Evolutionary conservation across 2,888 invertebrate genomes (phyloP).

Genomic region (Cheilosia impressa): DNA sequence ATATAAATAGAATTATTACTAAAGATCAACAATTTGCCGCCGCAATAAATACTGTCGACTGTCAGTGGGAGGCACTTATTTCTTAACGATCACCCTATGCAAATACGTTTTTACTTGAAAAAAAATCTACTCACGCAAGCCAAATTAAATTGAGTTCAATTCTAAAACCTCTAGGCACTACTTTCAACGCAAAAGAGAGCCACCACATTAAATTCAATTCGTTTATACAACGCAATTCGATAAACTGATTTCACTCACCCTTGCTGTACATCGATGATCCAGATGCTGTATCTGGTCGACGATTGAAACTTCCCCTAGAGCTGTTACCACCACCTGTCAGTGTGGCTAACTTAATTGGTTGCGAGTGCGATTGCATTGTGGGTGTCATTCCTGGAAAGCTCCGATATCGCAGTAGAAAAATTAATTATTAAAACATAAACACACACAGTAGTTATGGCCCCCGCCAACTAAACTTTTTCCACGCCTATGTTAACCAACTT

Average conservation of each 20-base stretch:
- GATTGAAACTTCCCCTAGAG: slow-evolving; percentile 79
- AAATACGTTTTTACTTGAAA: no score
- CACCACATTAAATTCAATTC: background rate
- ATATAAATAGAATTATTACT: no score
- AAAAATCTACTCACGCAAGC: no score
- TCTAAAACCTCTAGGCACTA: background rate
- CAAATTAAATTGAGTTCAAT: no score
- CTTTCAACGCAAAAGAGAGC: background rate
- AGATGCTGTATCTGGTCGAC: slow-evolving; percentile 82
- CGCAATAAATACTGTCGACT: no score
- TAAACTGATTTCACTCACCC: slow-evolving; percentile 78
- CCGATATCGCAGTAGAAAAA: background rate
- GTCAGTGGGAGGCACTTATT: no score
- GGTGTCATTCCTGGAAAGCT: slow-evolving; percentile 68
- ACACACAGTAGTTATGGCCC: background rate
- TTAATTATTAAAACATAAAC: slow-evolving; percentile 16
- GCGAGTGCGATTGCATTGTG: slow-evolving; percentile 74
- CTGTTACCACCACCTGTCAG: slow-evolving; percentile 66
- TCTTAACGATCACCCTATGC: no score
- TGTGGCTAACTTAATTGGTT: slow-evolving; percentile 72
- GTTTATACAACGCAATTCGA: background rate
- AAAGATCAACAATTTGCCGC: no score
- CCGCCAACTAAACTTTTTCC: background rate
- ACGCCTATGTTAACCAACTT: background rate
- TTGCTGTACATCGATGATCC: slow-evolving; percentile 83